phyloP scores from a whole-genome alignment of 2,797 vertebrate genomes.

The Macropus fuliginosus region DNA sequence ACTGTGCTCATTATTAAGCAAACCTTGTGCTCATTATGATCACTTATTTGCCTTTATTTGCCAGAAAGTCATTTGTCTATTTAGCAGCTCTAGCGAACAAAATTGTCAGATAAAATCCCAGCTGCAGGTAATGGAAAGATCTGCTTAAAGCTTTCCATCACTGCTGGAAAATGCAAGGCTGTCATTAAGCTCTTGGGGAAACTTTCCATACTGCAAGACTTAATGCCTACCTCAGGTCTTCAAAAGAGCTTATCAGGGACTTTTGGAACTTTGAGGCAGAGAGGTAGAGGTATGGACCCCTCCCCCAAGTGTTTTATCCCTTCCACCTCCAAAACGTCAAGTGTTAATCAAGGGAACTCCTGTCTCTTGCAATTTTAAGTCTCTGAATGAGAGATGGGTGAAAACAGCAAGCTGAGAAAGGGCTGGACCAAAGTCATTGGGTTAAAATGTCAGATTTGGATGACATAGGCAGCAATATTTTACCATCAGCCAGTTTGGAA shows the following conservation, averaged over 20 bases:
- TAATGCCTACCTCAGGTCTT: not conserved
- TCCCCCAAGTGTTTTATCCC: not conserved
- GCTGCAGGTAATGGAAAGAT: conserved; percentile 58
- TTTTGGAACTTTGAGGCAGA: not conserved
- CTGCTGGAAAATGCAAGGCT: conserved; percentile 50
- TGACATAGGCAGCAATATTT: conserved; percentile 23
- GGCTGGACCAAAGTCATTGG: conserved; percentile 50
- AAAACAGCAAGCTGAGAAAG: conserved; percentile 30
- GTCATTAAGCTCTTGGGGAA: conserved; percentile 48
- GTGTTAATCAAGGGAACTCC: conserved; percentile 2
- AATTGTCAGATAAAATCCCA: conserved; percentile 65
- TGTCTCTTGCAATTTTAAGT: conserved; percentile 23
- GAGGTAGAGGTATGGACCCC: rapidly evolving
- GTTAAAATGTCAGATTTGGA: conserved; percentile 67
- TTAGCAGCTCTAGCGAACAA: conserved; percentile 22
- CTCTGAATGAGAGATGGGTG: conserved; percentile 37
- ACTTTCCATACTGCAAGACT: conserved; percentile 40
- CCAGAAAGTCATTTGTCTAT: conserved; percentile 65
- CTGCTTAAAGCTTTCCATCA: conserved; percentile 53
- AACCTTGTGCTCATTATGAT: not conserved
- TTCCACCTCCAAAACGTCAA: not conserved
- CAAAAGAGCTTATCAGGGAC: not conserved
- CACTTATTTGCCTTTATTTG: conserved; percentile 31
- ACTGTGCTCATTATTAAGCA: not conserved
- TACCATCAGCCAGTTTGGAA: conserved; percentile 69